phyloP scores from a whole-genome alignment of 2,797 vertebrate genomes.

The Otus scops region DNA sequence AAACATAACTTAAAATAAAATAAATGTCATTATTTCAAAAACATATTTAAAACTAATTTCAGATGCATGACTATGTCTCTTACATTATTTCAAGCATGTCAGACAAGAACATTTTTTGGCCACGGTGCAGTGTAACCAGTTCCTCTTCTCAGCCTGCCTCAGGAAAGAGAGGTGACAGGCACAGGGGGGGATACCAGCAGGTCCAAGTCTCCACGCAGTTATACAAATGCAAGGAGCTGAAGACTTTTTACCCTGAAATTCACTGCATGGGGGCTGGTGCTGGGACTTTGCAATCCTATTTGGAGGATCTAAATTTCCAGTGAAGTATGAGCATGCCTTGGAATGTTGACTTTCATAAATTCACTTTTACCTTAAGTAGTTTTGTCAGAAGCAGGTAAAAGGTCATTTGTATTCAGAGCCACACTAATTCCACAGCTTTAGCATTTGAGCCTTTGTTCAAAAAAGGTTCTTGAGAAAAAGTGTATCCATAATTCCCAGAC shows the following conservation, averaged over 20 bases:
- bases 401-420: neutral
- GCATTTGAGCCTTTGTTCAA: neutral
- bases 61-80: neutral
- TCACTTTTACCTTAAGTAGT: neutral
- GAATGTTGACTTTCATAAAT: neutral
- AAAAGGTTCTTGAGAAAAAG: neutral
- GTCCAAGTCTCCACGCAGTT: neutral
- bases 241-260: neutral
- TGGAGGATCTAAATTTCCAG: neutral
- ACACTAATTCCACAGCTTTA: neutral
- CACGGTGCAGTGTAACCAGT: fast-evolving
- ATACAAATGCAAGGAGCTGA: neutral
- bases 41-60: neutral
- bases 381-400: neutral
- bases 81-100: neutral
- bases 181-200: neutral
- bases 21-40: neutral
- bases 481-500: neutral
- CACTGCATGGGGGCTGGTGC: fast-evolving
- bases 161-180: neutral
- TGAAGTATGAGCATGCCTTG: neutral
- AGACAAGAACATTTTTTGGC: neutral
- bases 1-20: neutral
- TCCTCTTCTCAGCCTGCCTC: neutral
- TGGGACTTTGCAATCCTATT: neutral